Percentiles rank a stretch among this genome's conserved stretches.
These are phyloP conservation scores for Sylvia atricapilla DNA, from an alignment of 2,113 vertebrate genomes.

Conservation along the genomic window DNA sequence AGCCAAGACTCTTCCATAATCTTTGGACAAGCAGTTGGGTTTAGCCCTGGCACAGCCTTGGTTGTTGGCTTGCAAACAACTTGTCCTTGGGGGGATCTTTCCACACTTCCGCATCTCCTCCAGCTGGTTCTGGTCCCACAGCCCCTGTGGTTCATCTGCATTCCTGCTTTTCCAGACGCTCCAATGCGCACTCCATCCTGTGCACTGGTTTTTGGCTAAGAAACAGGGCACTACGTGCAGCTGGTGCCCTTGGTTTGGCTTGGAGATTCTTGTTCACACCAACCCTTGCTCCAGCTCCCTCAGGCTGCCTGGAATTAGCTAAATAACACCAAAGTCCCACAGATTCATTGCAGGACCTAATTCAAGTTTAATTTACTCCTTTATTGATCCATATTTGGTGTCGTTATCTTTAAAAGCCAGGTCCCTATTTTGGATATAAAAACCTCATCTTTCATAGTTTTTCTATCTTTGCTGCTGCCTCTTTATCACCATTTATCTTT, in stretches of 20 bases:
- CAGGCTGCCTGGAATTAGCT: neutral
- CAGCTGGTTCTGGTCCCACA: neutral
- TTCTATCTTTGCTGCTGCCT: neutral
- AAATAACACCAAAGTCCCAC: neutral
- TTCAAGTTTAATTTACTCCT: conserved; percentile 5
- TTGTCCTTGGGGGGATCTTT: neutral
- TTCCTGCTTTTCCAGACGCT: neutral
- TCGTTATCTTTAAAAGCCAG: neutral
- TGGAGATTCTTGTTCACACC: neutral
- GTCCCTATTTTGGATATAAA: neutral
- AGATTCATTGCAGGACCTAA: neutral
- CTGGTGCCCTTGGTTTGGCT: neutral
- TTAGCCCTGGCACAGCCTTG: neutral
- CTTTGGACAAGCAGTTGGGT: neutral
- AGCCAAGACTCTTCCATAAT: neutral
- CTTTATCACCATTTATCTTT: conserved; percentile 21
- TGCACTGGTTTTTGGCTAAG: accelerated
- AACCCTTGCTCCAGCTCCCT: neutral
- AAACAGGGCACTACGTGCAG: accelerated
- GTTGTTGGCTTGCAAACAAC: neutral
- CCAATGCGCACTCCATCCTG: accelerated
- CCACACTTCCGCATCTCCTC: neutral
- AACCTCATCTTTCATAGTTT: conserved; percentile 24
- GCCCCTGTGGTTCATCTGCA: too few species aligned
- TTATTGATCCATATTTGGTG: conserved; percentile 7